These are phyloP conservation scores for Uropsilus gracilis DNA, from an alignment of 2,113 vertebrate genomes.

Conservation along the genomic window DNA sequence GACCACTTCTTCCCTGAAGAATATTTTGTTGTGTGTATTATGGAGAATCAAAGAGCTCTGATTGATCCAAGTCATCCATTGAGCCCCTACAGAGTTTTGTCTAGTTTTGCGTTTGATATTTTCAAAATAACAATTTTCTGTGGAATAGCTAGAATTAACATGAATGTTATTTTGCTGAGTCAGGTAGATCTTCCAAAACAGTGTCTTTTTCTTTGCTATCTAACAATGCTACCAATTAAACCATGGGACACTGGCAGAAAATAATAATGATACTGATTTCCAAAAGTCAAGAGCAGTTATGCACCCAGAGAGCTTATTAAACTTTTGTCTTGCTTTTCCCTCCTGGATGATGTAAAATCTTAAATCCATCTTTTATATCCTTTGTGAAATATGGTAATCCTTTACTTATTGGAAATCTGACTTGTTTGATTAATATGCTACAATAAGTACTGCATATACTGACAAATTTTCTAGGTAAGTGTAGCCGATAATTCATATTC, in stretches of 20 bases:
- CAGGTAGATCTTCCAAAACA: neutral
- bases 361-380: constrained; percentile 1
- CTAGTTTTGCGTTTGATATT: constrained; percentile 7
- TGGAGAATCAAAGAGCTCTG: neutral
- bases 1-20: neutral
- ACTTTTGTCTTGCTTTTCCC: neutral
- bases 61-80: neutral
- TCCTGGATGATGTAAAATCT: constrained; percentile 48
- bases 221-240: constrained; percentile 31
- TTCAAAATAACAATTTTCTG: constrained; percentile 47
- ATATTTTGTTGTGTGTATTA: neutral
- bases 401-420: constrained; percentile 24
- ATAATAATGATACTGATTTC: neutral
- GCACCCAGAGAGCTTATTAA: neutral
- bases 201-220: constrained; percentile 34
- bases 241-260: neutral
- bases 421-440: constrained; percentile 33
- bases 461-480: constrained; percentile 17
- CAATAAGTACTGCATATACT: neutral
- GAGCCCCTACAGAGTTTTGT: neutral
- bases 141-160: constrained; percentile 35
- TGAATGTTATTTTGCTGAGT: constrained; percentile 26
- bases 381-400: constrained; percentile 24
- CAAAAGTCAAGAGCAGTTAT: neutral
- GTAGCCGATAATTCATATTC: neutral